These are phyloP conservation scores for Ceratoteleas bidentatus DNA, from an alignment of 1,140 invertebrate species.

Conservation along the genomic window DNA sequence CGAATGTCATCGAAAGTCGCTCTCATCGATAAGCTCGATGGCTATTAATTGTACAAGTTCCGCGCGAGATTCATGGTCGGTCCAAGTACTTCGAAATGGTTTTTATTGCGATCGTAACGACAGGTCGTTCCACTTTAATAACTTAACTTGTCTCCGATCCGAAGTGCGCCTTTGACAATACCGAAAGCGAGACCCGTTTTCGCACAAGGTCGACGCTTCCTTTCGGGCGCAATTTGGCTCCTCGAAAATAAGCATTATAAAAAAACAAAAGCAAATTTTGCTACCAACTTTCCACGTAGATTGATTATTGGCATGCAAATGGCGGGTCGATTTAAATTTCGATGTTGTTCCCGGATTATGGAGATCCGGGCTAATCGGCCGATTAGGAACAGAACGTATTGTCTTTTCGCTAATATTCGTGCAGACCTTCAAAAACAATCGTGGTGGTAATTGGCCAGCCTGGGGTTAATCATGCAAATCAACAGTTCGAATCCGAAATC, in stretches of 20 bases:
- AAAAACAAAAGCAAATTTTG: slow-evolving; percentile 26
- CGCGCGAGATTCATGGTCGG: slow-evolving; percentile 32
- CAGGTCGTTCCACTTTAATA: slow-evolving; percentile 45
- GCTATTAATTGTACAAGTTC: slow-evolving; percentile 23
- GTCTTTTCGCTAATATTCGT: slow-evolving; percentile 62
- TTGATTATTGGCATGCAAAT: slow-evolving; percentile 67
- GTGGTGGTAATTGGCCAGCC: slow-evolving; percentile 46
- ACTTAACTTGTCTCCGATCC: slow-evolving; percentile 34
- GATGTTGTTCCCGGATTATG: slow-evolving; percentile 55
- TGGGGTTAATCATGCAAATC: slow-evolving; percentile 52
- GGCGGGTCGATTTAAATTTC: slow-evolving; percentile 39
- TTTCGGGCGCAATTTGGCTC: background rate
- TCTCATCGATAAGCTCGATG: slow-evolving; percentile 47
- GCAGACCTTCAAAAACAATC: slow-evolving; percentile 45
- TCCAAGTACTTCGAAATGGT: slow-evolving; percentile 46
- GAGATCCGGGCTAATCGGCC: slow-evolving; percentile 53
- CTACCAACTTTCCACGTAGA: slow-evolving; percentile 56
- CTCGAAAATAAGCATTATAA: background rate
- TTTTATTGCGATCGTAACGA: slow-evolving; percentile 38
- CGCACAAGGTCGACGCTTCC: too few species aligned
- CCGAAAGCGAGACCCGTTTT: too few species aligned
- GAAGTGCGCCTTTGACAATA: too few species aligned
- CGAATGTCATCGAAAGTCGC: slow-evolving; percentile 39
- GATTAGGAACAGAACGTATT: slow-evolving; percentile 54
- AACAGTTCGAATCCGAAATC: slow-evolving; percentile 7